Evolutionary conservation across 2,797 vertebrate genomes (phyloP).

Genomic region (Argyrosomus regius): DNA sequence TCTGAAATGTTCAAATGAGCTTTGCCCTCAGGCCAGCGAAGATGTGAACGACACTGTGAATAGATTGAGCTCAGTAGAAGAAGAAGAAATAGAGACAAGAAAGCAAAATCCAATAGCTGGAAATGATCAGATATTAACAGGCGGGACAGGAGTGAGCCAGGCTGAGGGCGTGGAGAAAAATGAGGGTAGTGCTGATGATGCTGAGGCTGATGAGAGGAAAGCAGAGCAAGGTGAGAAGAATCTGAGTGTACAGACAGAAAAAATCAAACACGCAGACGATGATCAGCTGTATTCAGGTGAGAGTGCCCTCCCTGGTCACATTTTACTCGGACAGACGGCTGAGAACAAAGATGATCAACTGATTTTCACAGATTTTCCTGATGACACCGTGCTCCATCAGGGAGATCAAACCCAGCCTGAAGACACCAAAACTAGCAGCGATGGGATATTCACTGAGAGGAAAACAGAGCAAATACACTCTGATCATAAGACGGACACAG

Average conservation of each 20-base stretch:
- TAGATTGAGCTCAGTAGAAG: constrained; percentile 1
- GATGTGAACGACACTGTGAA: neutral
- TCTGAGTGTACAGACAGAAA: neutral
- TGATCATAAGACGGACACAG: neutral
- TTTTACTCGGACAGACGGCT: neutral
- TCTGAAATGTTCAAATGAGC: constrained; percentile 16
- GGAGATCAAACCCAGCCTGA: neutral
- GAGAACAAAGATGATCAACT: neutral
- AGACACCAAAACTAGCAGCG: constrained; percentile 1
- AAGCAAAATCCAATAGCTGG: neutral
- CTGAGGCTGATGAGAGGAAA: neutral
- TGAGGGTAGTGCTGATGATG: neutral
- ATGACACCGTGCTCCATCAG: neutral
- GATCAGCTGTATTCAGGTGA: constrained; percentile 8
- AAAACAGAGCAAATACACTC: constrained; percentile 2
- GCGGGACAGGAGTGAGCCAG: neutral
- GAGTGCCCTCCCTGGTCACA: neutral
- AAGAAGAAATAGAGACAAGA: neutral
- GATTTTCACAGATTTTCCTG: neutral
- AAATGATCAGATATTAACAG: neutral
- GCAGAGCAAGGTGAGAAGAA: neutral
- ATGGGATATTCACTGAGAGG: neutral
- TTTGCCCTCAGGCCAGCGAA: neutral
- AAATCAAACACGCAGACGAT: neutral
- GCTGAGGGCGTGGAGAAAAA: neutral